Evolutionary conservation across 2,888 invertebrate genomes (phyloP).

Genomic region (Clunio marinus): DNA sequence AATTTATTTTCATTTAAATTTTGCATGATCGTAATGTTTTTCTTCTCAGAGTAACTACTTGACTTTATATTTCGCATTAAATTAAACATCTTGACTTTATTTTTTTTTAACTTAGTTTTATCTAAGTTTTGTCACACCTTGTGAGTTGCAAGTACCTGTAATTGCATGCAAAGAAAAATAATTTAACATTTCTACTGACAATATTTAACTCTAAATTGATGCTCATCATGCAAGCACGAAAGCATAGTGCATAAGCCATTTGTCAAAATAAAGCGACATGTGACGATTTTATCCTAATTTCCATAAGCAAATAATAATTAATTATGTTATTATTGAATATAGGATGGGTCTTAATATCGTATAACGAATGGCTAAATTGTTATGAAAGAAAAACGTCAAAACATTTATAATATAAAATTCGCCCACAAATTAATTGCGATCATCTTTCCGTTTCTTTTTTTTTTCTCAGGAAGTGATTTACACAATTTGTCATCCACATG

Average conservation of each 20-base stretch:
- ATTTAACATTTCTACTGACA: no score
- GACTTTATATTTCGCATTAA: no score
- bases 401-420: neutral
- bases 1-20: no score
- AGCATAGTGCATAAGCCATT: neutral
- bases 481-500: constrained; percentile 93
- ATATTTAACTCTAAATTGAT: neutral
- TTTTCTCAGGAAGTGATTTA: constrained; percentile 84
- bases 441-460: neutral
- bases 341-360: neutral
- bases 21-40: no score
- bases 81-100: no score
- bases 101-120: no score
- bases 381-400: neutral
- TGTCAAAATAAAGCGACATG: neutral
- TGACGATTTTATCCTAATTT: no score
- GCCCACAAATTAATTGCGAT: neutral
- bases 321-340: no score
- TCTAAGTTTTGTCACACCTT: no score
- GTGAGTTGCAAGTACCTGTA: no score
- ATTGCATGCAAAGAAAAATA: no score
- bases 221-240: constrained; percentile 3
- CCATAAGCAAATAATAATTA: neutral
- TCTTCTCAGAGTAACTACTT: no score
- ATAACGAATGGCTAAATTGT: constrained; percentile 3